Percentiles rank a stretch among this genome's conserved stretches.
phyloP scores from a whole-genome alignment of 2,888 invertebrate species.

The Criorhina ranunculi region DNA sequence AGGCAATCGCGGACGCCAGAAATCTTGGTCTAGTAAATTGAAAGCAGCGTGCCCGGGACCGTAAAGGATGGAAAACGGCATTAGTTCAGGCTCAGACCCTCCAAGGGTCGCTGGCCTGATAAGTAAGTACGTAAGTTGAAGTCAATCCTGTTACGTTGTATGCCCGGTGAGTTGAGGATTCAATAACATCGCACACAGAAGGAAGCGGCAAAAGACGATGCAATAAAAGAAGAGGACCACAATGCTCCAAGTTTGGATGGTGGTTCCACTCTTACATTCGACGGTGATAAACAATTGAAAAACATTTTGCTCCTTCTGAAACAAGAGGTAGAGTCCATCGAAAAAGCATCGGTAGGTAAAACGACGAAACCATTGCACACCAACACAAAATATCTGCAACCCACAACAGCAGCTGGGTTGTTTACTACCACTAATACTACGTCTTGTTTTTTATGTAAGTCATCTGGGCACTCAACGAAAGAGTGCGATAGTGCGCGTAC shows the following conservation, averaged over 20 bases:
- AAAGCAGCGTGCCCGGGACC: no score
- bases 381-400: not conserved
- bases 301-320: constrained; percentile 29
- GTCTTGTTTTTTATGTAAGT: not conserved
- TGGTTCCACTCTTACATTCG: constrained; percentile 28
- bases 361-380: not conserved
- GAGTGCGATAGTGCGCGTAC: constrained; percentile 4
- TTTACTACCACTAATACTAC: not conserved
- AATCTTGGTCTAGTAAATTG: no score
- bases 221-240: no score
- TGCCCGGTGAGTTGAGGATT: constrained; percentile 22
- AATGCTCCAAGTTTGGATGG: constrained; percentile 7
- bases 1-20: no score
- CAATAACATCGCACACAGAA: constrained; percentile 14
- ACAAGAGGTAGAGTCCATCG: constrained; percentile 22
- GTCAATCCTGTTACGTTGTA: not conserved
- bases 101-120: no score
- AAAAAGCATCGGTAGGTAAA: constrained; percentile 17
- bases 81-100: no score
- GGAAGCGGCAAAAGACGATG: not conserved
- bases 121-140: no score
- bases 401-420: not conserved
- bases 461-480: constrained; percentile 1
- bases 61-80: no score
- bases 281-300: constrained; percentile 30